Percentiles rank a stretch among this genome's conserved stretches.
These are phyloP conservation scores for Scotopteryx bipunctaria DNA, from an alignment of 2,888 invertebrate species.

Conservation along the genomic window DNA sequence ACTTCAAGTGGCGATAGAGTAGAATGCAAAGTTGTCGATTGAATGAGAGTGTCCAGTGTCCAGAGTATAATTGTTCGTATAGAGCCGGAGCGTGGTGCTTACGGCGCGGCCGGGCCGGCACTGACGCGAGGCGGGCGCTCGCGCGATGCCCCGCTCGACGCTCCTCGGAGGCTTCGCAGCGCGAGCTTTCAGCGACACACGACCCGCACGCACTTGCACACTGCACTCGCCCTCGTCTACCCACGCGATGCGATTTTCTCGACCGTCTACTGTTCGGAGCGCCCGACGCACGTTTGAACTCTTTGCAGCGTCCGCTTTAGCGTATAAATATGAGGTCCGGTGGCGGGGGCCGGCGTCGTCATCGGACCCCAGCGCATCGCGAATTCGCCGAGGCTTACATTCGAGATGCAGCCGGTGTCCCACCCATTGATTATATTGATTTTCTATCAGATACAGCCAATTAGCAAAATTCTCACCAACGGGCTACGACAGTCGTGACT, in stretches of 20 bases:
- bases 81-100: conserved; percentile 71
- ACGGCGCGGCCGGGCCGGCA: conserved; percentile 83
- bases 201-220: conserved; percentile 81
- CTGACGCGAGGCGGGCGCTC: conserved; percentile 71
- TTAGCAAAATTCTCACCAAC: conserved; percentile 73
- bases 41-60: conserved; percentile 62
- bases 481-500: conserved; percentile 56
- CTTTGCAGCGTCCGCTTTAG: conserved; percentile 77
- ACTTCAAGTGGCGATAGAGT: conserved; percentile 56
- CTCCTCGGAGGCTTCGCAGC: conserved; percentile 75
- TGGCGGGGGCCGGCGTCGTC: conserved; percentile 79
- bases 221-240: conserved; percentile 81
- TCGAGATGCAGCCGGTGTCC: conserved; percentile 80
- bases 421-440: conserved; percentile 79
- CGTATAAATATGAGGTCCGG: conserved; percentile 82
- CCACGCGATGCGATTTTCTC: conserved; percentile 79
- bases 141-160: conserved; percentile 38
- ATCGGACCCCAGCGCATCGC: conserved; percentile 77
- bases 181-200: conserved; percentile 81
- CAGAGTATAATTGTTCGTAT: conserved; percentile 47
- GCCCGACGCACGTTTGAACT: conserved; percentile 82
- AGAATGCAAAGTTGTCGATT: conserved; percentile 53
- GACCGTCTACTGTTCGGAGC: conserved; percentile 80
- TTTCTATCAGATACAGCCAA: conserved; percentile 76
- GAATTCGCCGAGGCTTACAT: conserved; percentile 79